Percentiles rank a stretch among this genome's conserved stretches.
Conservation (phyloP, 2,113 vertebrate species). For the Myrmecobius fasciatus region DNA sequence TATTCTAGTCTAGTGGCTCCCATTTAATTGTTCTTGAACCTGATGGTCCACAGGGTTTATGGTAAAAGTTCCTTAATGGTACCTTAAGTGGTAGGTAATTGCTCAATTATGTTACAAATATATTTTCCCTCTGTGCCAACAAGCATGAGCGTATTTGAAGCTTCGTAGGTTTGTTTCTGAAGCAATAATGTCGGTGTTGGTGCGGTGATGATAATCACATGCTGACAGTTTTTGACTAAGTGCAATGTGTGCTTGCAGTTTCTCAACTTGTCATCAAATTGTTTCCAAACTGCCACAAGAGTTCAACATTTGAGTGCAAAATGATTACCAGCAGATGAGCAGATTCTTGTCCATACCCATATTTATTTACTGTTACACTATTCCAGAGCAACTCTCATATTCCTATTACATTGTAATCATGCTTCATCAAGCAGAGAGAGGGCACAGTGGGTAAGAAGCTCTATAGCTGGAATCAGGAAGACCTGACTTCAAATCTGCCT, state of each 20-base stretch:
- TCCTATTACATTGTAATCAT: neutral
- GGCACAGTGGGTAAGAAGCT: neutral
- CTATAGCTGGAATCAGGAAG: neutral
- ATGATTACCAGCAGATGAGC: neutral
- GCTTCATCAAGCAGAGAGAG: neutral
- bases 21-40: neutral
- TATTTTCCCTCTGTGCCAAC: neutral
- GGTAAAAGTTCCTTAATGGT: neutral
- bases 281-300: neutral
- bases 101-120: neutral
- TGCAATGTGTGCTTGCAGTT: neutral
- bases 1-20: neutral
- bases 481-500: neutral
- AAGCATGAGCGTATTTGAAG: neutral
- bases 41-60: neutral
- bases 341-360: neutral
- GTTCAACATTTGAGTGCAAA: neutral
- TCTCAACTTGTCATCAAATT: neutral
- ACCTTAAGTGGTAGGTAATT: neutral
- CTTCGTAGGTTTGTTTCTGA: neutral
- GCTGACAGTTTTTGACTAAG: neutral
- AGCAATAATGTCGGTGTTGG: neutral
- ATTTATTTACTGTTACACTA: neutral
- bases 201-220: neutral
- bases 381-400: neutral